These are phyloP conservation scores for Apodemia zela DNA, from an alignment of 2,888 invertebrate genomes.

Conservation along the genomic window DNA sequence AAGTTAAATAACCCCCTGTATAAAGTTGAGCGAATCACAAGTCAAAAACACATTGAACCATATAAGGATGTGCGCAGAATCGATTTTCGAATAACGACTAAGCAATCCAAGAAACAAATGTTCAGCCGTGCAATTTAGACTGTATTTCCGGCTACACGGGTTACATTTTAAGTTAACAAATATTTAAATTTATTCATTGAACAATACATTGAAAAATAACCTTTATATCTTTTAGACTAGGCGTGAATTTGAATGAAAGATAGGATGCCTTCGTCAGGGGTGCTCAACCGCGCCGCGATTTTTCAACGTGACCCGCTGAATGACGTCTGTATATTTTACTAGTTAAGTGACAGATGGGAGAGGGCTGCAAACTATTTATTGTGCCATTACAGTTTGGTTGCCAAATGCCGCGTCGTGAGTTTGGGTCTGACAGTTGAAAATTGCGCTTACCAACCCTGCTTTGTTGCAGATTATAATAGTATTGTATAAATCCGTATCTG, in stretches of 20 bases:
- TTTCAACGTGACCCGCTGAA: constrained; percentile 68
- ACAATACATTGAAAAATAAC: constrained; percentile 45
- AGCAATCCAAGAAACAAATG: constrained; percentile 67
- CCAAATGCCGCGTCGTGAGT: constrained; percentile 57
- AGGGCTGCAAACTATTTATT: constrained; percentile 77
- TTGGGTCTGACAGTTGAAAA: constrained; percentile 69
- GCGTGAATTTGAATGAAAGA: constrained; percentile 29
- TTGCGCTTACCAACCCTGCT: constrained; percentile 48
- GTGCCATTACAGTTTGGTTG: constrained; percentile 71
- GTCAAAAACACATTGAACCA: constrained; percentile 41
- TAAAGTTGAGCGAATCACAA: constrained; percentile 39
- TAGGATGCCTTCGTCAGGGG: constrained; percentile 48
- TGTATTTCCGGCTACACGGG: constrained; percentile 79
- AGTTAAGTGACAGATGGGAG: constrained; percentile 78
- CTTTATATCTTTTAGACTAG: constrained; percentile 39
- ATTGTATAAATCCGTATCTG: constrained; percentile 41
- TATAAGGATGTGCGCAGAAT: constrained; percentile 42
- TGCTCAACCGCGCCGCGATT: constrained; percentile 61
- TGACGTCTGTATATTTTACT: constrained; percentile 79
- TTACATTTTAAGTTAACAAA: constrained; percentile 80
- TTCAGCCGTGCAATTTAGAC: constrained; percentile 75
- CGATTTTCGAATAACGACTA: constrained; percentile 38
- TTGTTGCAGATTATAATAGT: constrained; percentile 50
- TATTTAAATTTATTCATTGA: constrained; percentile 74
- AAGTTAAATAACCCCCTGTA: constrained; percentile 72